Percentiles rank a stretch among this genome's conserved stretches.
phyloP scores from a whole-genome alignment of 2,888 invertebrate species.

The Drosophila quinaria region DNA sequence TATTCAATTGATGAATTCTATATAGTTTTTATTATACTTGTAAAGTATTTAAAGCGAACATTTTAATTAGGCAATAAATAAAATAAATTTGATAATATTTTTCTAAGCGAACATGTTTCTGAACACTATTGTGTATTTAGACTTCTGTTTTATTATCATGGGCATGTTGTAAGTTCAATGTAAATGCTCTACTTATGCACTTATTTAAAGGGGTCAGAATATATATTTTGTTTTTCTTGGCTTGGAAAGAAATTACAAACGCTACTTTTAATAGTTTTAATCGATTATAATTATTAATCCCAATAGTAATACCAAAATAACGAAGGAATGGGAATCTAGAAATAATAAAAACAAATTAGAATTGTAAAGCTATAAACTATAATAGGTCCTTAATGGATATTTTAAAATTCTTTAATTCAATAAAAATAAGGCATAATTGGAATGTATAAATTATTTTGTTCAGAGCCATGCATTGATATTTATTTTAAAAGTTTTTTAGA shows the following conservation, averaged over 20 bases:
- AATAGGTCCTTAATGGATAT: background rate
- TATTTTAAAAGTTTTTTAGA: background rate
- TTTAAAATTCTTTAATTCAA: background rate
- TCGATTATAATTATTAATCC: too few species aligned
- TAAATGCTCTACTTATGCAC: background rate
- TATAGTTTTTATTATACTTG: background rate
- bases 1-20: background rate
- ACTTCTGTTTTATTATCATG: background rate
- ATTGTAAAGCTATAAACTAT: too few species aligned
- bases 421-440: background rate
- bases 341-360: too few species aligned
- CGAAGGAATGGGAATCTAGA: too few species aligned
- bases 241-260: background rate
- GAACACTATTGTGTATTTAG: background rate
- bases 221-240: background rate
- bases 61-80: background rate
- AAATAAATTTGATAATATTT: background rate
- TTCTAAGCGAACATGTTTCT: background rate
- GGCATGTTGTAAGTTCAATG: background rate
- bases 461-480: background rate
- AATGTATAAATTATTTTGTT: background rate
- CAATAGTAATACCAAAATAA: too few species aligned
- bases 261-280: too few species aligned
- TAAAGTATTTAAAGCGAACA: background rate
- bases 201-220: background rate